Conservation (phyloP, 2,797 vertebrate species). For the Anabas testudineus region DNA sequence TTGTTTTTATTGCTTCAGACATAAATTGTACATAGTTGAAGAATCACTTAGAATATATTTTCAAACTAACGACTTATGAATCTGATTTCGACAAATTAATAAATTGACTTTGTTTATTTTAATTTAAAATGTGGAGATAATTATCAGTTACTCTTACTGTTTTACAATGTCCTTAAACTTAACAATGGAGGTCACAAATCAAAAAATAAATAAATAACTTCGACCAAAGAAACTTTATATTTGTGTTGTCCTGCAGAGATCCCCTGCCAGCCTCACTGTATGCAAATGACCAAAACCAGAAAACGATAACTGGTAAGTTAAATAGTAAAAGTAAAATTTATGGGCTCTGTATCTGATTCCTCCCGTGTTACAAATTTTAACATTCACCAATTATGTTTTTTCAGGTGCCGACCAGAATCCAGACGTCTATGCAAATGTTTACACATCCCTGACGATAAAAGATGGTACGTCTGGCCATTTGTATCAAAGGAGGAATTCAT, state of each 20-base stretch:
- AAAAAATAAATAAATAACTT: no score
- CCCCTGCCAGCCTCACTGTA: conserved; percentile 37
- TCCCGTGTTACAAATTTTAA: neutral
- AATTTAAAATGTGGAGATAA: no score
- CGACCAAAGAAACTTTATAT: neutral
- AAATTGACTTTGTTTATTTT: no score
- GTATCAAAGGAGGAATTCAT: neutral
- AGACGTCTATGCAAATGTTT: conserved; percentile 59
- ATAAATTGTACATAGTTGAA: no score
- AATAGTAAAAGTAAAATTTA: no score
- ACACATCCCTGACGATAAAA: neutral
- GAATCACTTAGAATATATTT: no score
- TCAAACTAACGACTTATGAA: no score
- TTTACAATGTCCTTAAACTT: no score
- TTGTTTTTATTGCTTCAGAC: no score
- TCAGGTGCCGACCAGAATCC: conserved; percentile 3
- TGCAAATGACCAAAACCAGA: conserved; percentile 22
- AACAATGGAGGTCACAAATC: no score
- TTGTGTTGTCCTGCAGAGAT: conserved; percentile 30
- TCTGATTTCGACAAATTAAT: no score
- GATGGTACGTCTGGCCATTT: conserved; percentile 29
- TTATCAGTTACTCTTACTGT: no score
- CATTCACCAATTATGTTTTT: neutral
- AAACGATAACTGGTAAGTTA: conserved; percentile 8
- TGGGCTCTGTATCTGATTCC: neutral